Evolutionary conservation across 2,888 invertebrate genomes (phyloP).

Genomic region (Callimorpha dominula): DNA sequence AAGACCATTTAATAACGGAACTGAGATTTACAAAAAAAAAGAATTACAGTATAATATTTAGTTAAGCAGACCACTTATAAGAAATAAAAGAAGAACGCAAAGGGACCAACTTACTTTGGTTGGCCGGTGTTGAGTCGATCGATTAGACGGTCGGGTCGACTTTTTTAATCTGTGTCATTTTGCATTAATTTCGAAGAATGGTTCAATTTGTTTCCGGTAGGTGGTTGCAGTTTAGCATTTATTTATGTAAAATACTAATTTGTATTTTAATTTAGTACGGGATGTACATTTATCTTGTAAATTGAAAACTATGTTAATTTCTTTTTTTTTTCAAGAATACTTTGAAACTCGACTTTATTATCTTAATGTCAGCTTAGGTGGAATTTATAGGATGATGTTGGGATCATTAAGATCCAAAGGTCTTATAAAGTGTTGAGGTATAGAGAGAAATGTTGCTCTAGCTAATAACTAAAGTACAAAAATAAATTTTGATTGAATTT

Average conservation of each 20-base stretch:
- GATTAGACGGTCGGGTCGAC: conserved; percentile 17
- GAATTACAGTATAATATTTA: conserved; percentile 14
- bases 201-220: conserved; percentile 41
- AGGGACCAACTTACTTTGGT: conserved; percentile 24
- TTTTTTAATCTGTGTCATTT: conserved; percentile 48
- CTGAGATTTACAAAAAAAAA: conserved; percentile 29
- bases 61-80: conserved; percentile 14
- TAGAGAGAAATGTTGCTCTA: neutral
- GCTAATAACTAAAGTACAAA: too few relatives aligned
- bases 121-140: conserved; percentile 25
- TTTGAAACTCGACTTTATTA: neutral
- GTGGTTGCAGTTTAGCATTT: conserved; percentile 31
- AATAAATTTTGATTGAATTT: too few relatives aligned
- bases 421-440: neutral
- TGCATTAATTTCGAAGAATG: conserved; percentile 40
- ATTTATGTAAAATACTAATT: conserved; percentile 43
- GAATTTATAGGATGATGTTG: neutral
- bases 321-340: neutral
- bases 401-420: neutral
- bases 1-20: conserved; percentile 52
- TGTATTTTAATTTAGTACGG: conserved; percentile 30
- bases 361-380: neutral
- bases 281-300: conserved; percentile 29
- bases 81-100: neutral
- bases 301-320: conserved; percentile 23